Evolutionary conservation across 2,888 invertebrate genomes (phyloP).

Genomic region (Apamea epomidion): DNA sequence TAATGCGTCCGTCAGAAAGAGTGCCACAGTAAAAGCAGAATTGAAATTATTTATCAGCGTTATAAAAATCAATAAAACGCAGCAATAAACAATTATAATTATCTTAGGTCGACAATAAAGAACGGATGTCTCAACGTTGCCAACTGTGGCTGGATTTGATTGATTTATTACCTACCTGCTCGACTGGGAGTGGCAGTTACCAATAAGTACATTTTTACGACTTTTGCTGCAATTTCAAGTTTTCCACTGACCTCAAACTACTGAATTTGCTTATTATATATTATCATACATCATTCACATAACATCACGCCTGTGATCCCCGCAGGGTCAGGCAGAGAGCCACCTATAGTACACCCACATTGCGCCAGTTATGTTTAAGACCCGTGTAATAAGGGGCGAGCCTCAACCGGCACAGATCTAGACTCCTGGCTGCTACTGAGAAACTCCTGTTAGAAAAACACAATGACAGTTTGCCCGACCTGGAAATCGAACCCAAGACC

Average conservation of each 20-base stretch:
- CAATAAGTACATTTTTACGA: background rate
- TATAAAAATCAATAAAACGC: constrained; percentile 17
- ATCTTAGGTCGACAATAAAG: constrained; percentile 27
- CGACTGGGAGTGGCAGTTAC: background rate
- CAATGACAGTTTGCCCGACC: too few species aligned
- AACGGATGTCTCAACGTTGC: constrained; percentile 22
- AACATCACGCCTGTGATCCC: too few species aligned
- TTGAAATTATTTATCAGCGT: background rate
- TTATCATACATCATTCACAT: too few species aligned
- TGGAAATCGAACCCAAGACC: too few species aligned
- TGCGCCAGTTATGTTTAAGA: too few species aligned
- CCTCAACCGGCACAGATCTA: too few species aligned
- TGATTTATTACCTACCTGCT: background rate
- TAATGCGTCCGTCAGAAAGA: background rate
- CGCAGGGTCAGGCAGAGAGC: too few species aligned
- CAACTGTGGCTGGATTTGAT: background rate
- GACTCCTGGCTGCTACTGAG: too few species aligned
- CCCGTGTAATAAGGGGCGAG: too few species aligned
- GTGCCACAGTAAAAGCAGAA: background rate
- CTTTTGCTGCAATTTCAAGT: background rate
- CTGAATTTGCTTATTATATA: too few species aligned
- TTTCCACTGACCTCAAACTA: background rate
- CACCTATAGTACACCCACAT: too few species aligned
- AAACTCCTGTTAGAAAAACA: too few species aligned
- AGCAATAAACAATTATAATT: constrained; percentile 32